Percentiles rank a stretch among this genome's conserved stretches.
phyloP scores from a whole-genome alignment of 2,113 vertebrate genomes.

The Oreotrochilus melanogaster region DNA sequence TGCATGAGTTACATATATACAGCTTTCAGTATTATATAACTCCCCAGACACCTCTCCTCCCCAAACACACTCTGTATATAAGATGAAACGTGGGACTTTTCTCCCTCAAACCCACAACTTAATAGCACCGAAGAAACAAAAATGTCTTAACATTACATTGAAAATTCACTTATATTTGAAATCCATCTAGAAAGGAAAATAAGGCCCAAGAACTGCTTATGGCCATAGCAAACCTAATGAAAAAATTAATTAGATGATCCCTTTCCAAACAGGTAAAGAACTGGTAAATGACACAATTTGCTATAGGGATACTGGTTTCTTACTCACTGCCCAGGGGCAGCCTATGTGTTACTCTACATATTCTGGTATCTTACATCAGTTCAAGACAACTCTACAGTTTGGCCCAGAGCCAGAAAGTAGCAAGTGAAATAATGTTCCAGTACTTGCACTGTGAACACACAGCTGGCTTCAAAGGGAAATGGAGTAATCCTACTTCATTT shows the following conservation, averaged over 20 bases:
- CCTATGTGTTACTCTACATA: not conserved
- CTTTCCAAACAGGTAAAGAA: not conserved
- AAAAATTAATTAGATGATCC: not conserved
- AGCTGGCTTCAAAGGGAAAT: slow-evolving; percentile 78
- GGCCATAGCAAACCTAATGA: not conserved
- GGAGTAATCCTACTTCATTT: slow-evolving; percentile 76
- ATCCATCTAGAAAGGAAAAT: not conserved
- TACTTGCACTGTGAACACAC: slow-evolving; percentile 46
- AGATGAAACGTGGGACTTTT: not conserved
- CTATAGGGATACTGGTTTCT: not conserved
- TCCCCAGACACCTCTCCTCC: not conserved
- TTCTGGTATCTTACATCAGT: not conserved
- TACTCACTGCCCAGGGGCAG: not conserved
- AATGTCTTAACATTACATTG: not conserved
- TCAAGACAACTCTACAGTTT: slow-evolving; percentile 49
- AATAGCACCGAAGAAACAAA: not conserved
- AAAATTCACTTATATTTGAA: not conserved
- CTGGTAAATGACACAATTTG: not conserved
- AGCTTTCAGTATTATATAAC: not conserved
- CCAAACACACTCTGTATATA: not conserved
- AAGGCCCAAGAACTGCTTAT: not conserved
- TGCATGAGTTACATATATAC: not conserved
- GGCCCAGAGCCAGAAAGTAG: slow-evolving; percentile 42
- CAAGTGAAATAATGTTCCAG: slow-evolving; percentile 65
- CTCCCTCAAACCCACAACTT: not conserved